A percentile compares a stretch with the other conserved stretches of the same genome.
Conservation (phyloP, 2,888 invertebrate species). For the Pseudoips prasinana region DNA sequence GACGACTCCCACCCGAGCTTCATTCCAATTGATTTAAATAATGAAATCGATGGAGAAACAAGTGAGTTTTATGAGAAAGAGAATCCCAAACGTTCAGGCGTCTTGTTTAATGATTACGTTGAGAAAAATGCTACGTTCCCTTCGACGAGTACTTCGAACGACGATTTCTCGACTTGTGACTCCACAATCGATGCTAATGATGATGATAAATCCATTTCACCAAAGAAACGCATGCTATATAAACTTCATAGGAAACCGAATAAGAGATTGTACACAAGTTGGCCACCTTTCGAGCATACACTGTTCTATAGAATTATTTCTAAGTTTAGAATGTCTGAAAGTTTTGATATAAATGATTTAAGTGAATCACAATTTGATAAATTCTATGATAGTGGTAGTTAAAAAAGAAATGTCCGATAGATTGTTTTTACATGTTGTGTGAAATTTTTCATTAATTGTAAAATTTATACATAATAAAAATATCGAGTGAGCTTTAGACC, state of each 20-base stretch:
- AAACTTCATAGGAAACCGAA: slow-evolving; percentile 32
- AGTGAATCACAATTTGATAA: slow-evolving; percentile 36
- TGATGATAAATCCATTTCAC: slow-evolving; percentile 8
- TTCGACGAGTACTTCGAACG: slow-evolving; percentile 34
- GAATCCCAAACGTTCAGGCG: slow-evolving; percentile 12
- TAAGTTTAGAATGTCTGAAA: slow-evolving; percentile 70
- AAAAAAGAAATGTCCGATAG: too few relatives aligned
- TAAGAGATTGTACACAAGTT: slow-evolving; percentile 49
- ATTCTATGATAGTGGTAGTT: too few relatives aligned
- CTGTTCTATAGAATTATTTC: slow-evolving; percentile 66
- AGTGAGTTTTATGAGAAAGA: slow-evolving; percentile 10
- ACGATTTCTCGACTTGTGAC: slow-evolving; percentile 16
- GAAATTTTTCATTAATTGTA: too few relatives aligned
- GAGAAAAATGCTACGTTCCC: slow-evolving; percentile 25
- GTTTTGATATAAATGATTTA: slow-evolving; percentile 66
- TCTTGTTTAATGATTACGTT: slow-evolving; percentile 19
- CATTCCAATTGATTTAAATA: slow-evolving; percentile 36
- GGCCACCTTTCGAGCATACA: slow-evolving; percentile 71
- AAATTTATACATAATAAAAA: too few relatives aligned
- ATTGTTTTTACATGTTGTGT: too few relatives aligned
- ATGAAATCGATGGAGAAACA: slow-evolving; percentile 12
- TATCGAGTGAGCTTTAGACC: too few relatives aligned
- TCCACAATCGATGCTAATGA: slow-evolving; percentile 5
- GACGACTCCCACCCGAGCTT: slow-evolving; percentile 62
- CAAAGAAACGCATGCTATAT: slow-evolving; percentile 44